phyloP scores from a whole-genome alignment of 2,797 vertebrate genomes.

The Gobionotothen gibberifrons region DNA sequence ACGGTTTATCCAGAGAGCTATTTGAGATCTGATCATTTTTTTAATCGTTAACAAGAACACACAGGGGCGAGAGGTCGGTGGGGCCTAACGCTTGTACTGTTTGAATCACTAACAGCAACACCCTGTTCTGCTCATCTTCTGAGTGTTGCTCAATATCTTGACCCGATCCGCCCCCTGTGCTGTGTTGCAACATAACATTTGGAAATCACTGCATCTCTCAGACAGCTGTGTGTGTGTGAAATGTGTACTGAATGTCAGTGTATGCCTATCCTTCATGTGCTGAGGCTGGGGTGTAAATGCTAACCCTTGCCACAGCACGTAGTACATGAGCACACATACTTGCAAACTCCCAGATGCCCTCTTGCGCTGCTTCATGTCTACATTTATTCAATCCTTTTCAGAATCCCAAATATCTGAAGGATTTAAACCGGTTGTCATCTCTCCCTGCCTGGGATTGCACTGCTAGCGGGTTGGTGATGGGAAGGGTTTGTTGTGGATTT shows the following conservation, averaged over 20 bases:
- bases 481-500: slow-evolving; percentile 72
- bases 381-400: slow-evolving; percentile 42
- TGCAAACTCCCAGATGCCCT: not conserved
- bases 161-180: slow-evolving; percentile 31
- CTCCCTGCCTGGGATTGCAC: slow-evolving; percentile 52
- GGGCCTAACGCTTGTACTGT: slow-evolving; percentile 4
- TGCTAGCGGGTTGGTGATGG: slow-evolving; percentile 57
- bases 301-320: not conserved
- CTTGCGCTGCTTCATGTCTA: slow-evolving; percentile 23
- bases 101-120: slow-evolving; percentile 20
- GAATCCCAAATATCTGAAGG: slow-evolving; percentile 49
- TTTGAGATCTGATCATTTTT: not conserved
- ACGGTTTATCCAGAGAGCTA: not conserved
- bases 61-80: slow-evolving; percentile 20
- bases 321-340: not conserved
- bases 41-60: not conserved
- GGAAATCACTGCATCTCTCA: slow-evolving; percentile 37
- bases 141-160: slow-evolving; percentile 39
- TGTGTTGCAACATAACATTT: slow-evolving; percentile 25
- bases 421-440: slow-evolving; percentile 61
- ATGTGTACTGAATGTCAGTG: slow-evolving; percentile 1
- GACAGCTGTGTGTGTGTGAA: slow-evolving; percentile 16
- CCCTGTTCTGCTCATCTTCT: slow-evolving; percentile 35
- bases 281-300: slow-evolving; percentile 18
- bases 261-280: slow-evolving; percentile 14